These are phyloP conservation scores for Martes martes DNA, from an alignment of 2,113 vertebrate species.

Conservation along the genomic window DNA sequence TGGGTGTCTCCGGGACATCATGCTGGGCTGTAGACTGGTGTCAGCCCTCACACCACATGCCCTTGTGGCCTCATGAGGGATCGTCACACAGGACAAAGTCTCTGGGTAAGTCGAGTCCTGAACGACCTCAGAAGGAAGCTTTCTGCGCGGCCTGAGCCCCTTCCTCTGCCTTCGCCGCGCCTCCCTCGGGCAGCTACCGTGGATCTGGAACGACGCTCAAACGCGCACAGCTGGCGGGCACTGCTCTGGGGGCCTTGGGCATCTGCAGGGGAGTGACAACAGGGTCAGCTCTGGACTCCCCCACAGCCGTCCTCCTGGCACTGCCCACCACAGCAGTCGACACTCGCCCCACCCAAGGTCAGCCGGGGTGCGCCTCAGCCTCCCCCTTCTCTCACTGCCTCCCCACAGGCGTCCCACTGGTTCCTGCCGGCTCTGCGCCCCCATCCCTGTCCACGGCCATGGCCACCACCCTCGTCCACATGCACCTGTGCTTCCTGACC, in stretches of 20 bases:
- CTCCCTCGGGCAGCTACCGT: fast-evolving
- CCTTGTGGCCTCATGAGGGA: fast-evolving
- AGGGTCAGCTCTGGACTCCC: not conserved
- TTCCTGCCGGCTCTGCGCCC: fast-evolving
- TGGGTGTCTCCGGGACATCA: not conserved
- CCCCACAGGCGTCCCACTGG: fast-evolving
- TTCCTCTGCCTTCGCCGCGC: too few relatives aligned
- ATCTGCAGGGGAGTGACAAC: not conserved
- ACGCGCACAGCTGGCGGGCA: fast-evolving
- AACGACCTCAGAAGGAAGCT: fast-evolving
- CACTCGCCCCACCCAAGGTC: fast-evolving
- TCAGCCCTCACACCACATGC: fast-evolving
- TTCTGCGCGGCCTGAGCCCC: fast-evolving
- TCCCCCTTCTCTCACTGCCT: too few relatives aligned
- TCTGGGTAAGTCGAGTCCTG: too few relatives aligned
- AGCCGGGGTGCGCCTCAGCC: too few relatives aligned
- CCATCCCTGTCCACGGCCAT: fast-evolving
- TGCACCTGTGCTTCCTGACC: not conserved
- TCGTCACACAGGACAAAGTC: not conserved
- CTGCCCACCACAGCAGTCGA: fast-evolving
- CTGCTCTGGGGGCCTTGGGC: not conserved
- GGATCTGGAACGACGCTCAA: fast-evolving
- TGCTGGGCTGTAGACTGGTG: fast-evolving
- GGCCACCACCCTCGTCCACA: fast-evolving
- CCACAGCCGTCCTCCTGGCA: fast-evolving